These are phyloP conservation scores for Hypotaenidia philippensis DNA, from an alignment of 2,797 vertebrate genomes.

Conservation along the genomic window DNA sequence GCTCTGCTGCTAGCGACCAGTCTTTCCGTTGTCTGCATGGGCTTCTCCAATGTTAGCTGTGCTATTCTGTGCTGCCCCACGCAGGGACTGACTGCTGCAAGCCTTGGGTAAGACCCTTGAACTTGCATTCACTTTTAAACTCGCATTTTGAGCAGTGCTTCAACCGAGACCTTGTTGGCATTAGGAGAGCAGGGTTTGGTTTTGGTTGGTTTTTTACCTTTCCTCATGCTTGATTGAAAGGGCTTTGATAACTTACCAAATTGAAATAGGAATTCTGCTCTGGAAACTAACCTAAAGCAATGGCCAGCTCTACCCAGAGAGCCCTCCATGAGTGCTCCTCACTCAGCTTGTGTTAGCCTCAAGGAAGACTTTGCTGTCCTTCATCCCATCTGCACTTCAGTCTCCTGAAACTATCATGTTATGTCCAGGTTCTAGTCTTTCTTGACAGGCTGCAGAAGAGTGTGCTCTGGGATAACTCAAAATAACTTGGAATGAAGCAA, in stretches of 20 bases:
- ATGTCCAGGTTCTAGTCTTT: background rate
- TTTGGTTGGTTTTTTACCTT: background rate
- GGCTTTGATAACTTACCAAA: background rate
- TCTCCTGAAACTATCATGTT: rapidly evolving
- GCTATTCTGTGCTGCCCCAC: background rate
- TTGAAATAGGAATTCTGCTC: background rate
- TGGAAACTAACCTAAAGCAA: background rate
- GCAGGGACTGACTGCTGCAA: background rate
- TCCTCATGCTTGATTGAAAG: background rate
- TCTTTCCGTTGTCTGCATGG: rapidly evolving
- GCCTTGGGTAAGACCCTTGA: background rate
- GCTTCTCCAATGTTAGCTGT: background rate
- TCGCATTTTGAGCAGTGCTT: background rate
- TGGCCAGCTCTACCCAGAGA: background rate
- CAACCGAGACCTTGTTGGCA: background rate
- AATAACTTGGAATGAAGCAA: background rate
- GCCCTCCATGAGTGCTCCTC: background rate
- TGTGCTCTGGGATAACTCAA: background rate
- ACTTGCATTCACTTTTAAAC: background rate
- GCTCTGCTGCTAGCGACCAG: background rate
- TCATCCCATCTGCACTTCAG: background rate
- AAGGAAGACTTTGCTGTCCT: background rate
- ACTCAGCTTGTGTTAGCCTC: background rate
- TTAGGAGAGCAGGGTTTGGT: background rate
- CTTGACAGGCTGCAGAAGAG: background rate